phyloP scores from a whole-genome alignment of 2,888 invertebrate genomes.

The Listrodromus nycthemerus region DNA sequence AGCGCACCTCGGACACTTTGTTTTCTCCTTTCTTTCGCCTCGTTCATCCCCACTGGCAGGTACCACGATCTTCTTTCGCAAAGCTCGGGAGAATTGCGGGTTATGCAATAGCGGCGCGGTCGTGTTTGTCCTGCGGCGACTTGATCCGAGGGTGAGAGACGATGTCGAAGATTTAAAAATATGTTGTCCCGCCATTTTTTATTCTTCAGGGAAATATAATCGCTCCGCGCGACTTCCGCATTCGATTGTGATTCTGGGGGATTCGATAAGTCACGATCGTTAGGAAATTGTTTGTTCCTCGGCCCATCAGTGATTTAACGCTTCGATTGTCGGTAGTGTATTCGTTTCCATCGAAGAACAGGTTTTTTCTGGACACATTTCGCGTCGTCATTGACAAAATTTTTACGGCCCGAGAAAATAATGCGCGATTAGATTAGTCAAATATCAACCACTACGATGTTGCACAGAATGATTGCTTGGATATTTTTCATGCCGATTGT shows the following conservation, averaged over 20 bases:
- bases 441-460: background rate
- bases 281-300: too few species aligned
- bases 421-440: background rate
- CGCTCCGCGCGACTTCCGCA: slow-evolving; percentile 49
- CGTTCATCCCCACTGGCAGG: slow-evolving; percentile 37
- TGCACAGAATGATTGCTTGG: background rate
- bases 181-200: slow-evolving; percentile 6
- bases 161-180: slow-evolving; percentile 25
- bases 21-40: slow-evolving; percentile 6
- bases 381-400: background rate
- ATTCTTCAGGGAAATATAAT: slow-evolving; percentile 44
- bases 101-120: slow-evolving; percentile 59
- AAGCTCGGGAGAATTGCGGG: slow-evolving; percentile 34
- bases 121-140: slow-evolving; percentile 62
- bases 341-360: too few species aligned
- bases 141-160: slow-evolving; percentile 51
- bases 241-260: background rate
- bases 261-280: too few species aligned
- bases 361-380: too few species aligned
- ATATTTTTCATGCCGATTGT: background rate
- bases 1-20: slow-evolving; percentile 41
- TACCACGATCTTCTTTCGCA: slow-evolving; percentile 49
- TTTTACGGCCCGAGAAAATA: background rate
- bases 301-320: too few species aligned
- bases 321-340: too few species aligned